Evolutionary conservation across 2,888 invertebrate species (phyloP), one percentile per base, ranked within the genome.

Genomic region (Eupithecia dodoneata): DNA sequence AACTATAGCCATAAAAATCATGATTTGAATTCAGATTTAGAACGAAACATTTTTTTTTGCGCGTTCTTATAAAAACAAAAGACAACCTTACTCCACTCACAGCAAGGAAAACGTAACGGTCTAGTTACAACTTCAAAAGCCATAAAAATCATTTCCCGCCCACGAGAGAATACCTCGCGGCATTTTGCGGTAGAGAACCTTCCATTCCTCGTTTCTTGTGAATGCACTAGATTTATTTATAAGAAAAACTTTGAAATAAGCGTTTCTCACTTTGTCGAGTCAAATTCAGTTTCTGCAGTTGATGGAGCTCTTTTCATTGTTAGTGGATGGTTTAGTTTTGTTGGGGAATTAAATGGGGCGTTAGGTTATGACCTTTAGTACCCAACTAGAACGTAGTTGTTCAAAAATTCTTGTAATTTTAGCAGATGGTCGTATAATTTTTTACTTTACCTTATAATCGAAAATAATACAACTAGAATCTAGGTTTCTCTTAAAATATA

Each of bases 171-270:
- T 84, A 84, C 77, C 72, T 75, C n/a, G 45, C 75, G 71, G 75
- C 65, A 65, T 70, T 63, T 55, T 52, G 30, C 65, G 63, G 63
- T 71, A 45, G 73, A 44, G 67, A n/a, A 10, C 67, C 70, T 47
- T 45, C 74, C 42, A 76, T 79, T 75, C 49, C 70, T 79, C 83
- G 84, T 87, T 87, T 82, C 85, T 81, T 78, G 83, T 83, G 87
- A 87, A 87, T 87, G 84, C 85, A 83, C 85, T 82, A 83, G 84
- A 86, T 88, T 87, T 86, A 87, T 87, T 86, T 85, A 83, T 79
- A 85, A 85, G 85, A 84, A 88, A 89, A 86, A 81, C 83, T 85
- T 81, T 80, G 76, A 78, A 79, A 82, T 80, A 80, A 79, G 80
- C 79, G 4, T 82, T 84, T 84, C 81, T 79, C 76, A 78, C 81